Percentiles rank a stretch among this genome's conserved stretches.
Evolutionary conservation across 2,113 vertebrate species (phyloP).

Genomic region (Chamaetylas fuelleborni): DNA sequence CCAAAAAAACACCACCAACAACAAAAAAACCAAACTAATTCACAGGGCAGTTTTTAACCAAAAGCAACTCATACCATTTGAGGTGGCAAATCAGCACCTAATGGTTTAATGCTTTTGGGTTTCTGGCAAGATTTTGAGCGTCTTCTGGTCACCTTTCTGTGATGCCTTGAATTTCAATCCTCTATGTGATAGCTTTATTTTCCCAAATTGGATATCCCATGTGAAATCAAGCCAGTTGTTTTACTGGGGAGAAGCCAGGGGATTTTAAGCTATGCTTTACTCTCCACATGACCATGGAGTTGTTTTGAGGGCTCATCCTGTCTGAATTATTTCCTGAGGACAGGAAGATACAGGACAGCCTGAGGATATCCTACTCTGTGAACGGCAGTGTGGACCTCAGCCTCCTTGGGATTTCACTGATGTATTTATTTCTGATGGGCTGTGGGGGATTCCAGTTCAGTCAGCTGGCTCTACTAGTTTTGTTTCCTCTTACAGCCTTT

Average conservation of each 20-base stretch:
- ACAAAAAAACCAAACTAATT: background rate
- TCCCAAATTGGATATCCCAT: background rate
- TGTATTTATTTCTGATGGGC: background rate
- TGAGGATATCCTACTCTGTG: slow-evolving; percentile 73
- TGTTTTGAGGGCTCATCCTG: slow-evolving; percentile 64
- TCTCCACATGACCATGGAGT: background rate
- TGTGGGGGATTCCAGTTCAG: background rate
- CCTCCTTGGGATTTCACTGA: slow-evolving; percentile 3
- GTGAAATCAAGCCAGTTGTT: background rate
- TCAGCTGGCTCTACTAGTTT: background rate
- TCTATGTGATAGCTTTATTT: background rate
- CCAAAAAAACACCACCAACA: too few species aligned
- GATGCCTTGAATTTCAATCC: background rate
- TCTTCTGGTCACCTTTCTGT: background rate
- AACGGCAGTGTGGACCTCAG: background rate
- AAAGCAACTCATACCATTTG: background rate
- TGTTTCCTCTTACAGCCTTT: background rate
- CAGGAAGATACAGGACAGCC: slow-evolving; percentile 57
- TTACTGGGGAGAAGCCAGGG: background rate
- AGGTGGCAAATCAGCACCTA: background rate
- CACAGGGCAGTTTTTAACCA: background rate
- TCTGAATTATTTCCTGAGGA: slow-evolving; percentile 61
- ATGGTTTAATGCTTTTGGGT: background rate
- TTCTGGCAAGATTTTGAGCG: background rate
- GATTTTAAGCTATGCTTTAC: background rate